These are phyloP conservation scores for Sclerodermus sp. DNA, from an alignment of 2,888 invertebrate genomes.

Conservation along the genomic window DNA sequence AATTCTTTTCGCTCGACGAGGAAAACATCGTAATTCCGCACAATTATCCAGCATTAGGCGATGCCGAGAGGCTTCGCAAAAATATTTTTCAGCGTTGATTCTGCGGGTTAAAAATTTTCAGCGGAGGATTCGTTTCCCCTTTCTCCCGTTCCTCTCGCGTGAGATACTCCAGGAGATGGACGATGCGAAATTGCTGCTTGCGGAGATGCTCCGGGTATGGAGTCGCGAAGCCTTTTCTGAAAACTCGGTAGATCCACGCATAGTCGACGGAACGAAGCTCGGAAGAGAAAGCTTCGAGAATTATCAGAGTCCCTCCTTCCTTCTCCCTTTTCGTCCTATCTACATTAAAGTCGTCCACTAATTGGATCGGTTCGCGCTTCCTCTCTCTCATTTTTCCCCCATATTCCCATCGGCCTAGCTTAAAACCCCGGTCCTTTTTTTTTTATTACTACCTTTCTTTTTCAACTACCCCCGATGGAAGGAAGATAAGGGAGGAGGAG, in stretches of 20 bases:
- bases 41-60: too few relatives aligned
- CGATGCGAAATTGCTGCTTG: conserved; percentile 44
- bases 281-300: conserved; percentile 27
- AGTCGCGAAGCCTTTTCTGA: conserved; percentile 10
- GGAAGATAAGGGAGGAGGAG: too few relatives aligned
- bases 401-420: conserved; percentile 2
- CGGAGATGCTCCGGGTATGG: conserved; percentile 27
- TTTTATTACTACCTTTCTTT: neutral
- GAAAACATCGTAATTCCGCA: too few relatives aligned
- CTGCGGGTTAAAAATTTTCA: too few relatives aligned
- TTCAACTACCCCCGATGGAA: neutral
- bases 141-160: conserved; percentile 13
- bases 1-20: too few relatives aligned
- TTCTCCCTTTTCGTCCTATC: conserved; percentile 19
- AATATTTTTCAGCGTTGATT: too few relatives aligned
- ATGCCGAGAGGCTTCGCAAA: too few relatives aligned
- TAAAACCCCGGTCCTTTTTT: conserved; percentile 3
- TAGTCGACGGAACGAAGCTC: conserved; percentile 8
- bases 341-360: conserved; percentile 43
- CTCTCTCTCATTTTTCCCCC: conserved; percentile 20
- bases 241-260: conserved; percentile 22
- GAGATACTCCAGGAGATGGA: conserved; percentile 42
- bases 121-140: too few relatives aligned
- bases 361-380: conserved; percentile 41
- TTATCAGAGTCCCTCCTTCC: conserved; percentile 35